phyloP scores from a whole-genome alignment of 1,140 invertebrate species.

The Thaumatotibia leucotreta region DNA sequence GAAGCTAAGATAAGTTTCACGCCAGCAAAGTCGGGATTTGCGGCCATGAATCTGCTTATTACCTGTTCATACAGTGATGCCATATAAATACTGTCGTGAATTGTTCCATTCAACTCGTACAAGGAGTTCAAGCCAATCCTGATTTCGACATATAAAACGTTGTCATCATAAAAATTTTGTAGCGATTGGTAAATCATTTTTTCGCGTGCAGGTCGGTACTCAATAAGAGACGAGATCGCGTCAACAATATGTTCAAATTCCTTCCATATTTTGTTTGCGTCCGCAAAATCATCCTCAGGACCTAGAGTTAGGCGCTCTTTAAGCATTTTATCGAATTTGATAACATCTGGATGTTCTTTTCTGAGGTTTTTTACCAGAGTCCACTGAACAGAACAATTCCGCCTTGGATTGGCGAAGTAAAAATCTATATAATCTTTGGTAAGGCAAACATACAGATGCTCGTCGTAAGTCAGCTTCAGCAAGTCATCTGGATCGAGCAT shows the following conservation, averaged over 20 bases:
- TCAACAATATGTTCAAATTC: background rate
- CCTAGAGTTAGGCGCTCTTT: slow-evolving; percentile 77
- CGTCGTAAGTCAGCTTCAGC: slow-evolving; percentile 79
- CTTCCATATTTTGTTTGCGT: background rate
- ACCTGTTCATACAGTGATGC: slow-evolving; percentile 76
- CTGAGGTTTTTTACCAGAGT: slow-evolving; percentile 71
- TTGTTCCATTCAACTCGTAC: slow-evolving; percentile 76
- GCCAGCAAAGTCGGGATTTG: slow-evolving; percentile 80
- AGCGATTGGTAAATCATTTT: slow-evolving; percentile 84
- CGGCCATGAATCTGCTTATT: slow-evolving; percentile 66
- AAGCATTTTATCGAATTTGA: slow-evolving; percentile 76
- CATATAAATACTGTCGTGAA: slow-evolving; percentile 65
- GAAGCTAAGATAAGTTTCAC: slow-evolving; percentile 82
- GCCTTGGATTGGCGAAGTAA: background rate
- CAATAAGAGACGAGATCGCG: background rate
- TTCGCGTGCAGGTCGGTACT: slow-evolving; percentile 78
- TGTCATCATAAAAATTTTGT: slow-evolving; percentile 85
- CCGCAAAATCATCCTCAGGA: slow-evolving; percentile 73
- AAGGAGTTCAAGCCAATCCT: slow-evolving; percentile 74
- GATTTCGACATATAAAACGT: slow-evolving; percentile 89
- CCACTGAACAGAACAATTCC: slow-evolving; percentile 69
- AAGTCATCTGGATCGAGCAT: slow-evolving; percentile 79
- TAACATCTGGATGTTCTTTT: slow-evolving; percentile 38
- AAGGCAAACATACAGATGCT: slow-evolving; percentile 80
- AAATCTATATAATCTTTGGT: slow-evolving; percentile 11